A percentile compares a stretch with the other conserved stretches of the same genome.
Evolutionary conservation across 2,113 vertebrate species (phyloP).

Genomic region (Stegastes partitus): DNA sequence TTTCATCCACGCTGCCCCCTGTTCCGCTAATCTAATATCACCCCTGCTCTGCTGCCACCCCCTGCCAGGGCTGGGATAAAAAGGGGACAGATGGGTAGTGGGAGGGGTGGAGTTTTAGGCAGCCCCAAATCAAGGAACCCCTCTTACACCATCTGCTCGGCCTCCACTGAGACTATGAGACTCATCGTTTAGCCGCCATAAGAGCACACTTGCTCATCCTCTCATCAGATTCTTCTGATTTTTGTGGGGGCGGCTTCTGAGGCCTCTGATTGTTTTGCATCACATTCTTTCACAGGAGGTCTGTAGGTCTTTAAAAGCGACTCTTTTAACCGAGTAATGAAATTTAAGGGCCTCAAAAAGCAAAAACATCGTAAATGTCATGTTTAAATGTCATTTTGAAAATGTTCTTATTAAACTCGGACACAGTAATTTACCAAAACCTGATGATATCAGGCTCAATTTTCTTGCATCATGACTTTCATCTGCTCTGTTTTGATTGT

Average conservation of each 20-base stretch:
- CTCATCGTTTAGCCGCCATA: slow-evolving; percentile 63
- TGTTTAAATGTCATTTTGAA: not conserved
- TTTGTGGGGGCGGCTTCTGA: slow-evolving; percentile 3
- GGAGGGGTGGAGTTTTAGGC: slow-evolving; percentile 76
- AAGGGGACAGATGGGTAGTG: slow-evolving; percentile 85
- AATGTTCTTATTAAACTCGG: not conserved
- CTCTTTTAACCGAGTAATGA: not conserved
- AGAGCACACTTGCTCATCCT: slow-evolving; percentile 56
- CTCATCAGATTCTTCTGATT: slow-evolving; percentile 57
- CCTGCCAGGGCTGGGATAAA: slow-evolving; percentile 77
- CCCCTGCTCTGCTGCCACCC: slow-evolving; percentile 73
- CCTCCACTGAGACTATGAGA: slow-evolving; percentile 65
- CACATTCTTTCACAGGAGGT: not conserved
- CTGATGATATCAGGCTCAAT: not conserved
- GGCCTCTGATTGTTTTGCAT: slow-evolving; percentile 16
- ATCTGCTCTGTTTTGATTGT: not conserved
- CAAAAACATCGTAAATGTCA: not conserved
- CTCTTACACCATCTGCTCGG: slow-evolving; percentile 84
- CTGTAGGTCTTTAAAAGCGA: not conserved
- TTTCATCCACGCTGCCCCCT: slow-evolving; percentile 72
- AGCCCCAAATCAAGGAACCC: slow-evolving; percentile 81
- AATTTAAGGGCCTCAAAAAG: not conserved
- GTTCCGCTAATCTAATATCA: slow-evolving; percentile 80
- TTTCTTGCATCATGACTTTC: not conserved
- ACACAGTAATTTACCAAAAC: not conserved